Evolutionary conservation across 1,140 invertebrate species (phyloP).

Genomic region (Contarinia nasturtii): DNA sequence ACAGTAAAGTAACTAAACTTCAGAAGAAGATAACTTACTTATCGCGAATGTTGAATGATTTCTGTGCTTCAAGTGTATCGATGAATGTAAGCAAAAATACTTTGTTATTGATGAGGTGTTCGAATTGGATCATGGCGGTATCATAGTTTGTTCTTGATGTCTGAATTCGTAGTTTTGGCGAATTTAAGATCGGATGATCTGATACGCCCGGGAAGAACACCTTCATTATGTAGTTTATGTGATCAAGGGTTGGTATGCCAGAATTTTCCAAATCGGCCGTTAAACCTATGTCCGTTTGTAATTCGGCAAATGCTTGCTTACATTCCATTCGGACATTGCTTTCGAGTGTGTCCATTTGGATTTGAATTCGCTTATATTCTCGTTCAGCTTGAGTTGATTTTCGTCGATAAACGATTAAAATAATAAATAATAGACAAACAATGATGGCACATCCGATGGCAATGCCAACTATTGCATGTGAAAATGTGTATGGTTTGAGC

Average conservation of each 20-base stretch:
- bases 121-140: constrained; percentile 85
- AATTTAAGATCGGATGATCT: constrained; percentile 78
- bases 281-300: constrained; percentile 98
- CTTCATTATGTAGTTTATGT: constrained; percentile 94
- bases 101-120: constrained; percentile 83
- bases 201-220: constrained; percentile 92
- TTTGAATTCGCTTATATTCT: constrained; percentile 93
- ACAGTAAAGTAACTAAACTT: neutral
- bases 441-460: constrained; percentile 65
- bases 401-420: constrained; percentile 71
- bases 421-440: constrained; percentile 64
- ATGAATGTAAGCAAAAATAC: constrained; percentile 84
- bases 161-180: constrained; percentile 58
- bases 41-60: constrained; percentile 79
- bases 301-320: constrained; percentile 95
- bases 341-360: constrained; percentile 98
- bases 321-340: constrained; percentile 95
- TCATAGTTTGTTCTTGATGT: constrained; percentile 73
- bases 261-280: constrained; percentile 89
- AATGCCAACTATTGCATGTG: constrained; percentile 71
- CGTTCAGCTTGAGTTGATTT: constrained; percentile 88
- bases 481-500: constrained; percentile 62
- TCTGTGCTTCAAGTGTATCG: constrained; percentile 78
- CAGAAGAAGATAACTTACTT: too few species aligned
- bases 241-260: constrained; percentile 89